Base-by-base conservation (phyloP, 2,113 vertebrate genomes). In the Poeciliopsis prolifica region DNA sequence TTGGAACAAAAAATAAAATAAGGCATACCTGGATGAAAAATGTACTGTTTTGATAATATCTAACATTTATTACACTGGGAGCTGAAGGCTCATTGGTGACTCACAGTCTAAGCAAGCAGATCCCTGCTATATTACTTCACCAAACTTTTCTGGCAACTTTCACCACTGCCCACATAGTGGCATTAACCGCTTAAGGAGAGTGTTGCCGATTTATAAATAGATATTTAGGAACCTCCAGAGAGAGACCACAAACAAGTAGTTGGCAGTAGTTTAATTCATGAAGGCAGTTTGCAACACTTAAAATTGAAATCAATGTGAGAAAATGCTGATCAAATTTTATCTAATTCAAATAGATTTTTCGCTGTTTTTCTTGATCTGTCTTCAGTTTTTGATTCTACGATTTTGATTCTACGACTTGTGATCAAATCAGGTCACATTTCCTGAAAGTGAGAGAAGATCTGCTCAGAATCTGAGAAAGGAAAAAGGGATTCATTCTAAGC, bases 401-500 rank as follows among this genome's bases (percentile, higher is more conserved):
- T 67, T 65, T 75, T 22, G 4, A 44, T 79, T 70, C 31, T 68
- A 33, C n/a, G 35, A 11, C 1, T 14, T 78, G 60, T 60, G 22
- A 65, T 22, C 60, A 65, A 79, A 70, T 51, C 35, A 81, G n/a
- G 31, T 0, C 35, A 30, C 29, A 44, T 28, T 1, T 51, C 28
- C 75, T 72, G 17, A 72, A 70, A 60, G 63, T 29, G 15, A 64
- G n/a, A 11, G 26, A 62, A 5, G 14, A 8, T 61, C 70, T 73
- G 51, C 19, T 65, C 48, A n/a, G 9, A 58, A 42, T 67, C 4
- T 81, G 63, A 77, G 58, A 70, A 81, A 15, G 54, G 68, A 61
- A 71, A 78, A 81, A 44, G 31, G 1, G 67, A 81, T 82, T 64
- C 79, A 64, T 26, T 17, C 28, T 29, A 75, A 74, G 26, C 90